Conservation (phyloP, 2,113 vertebrate genomes). For the Semnornis frantzii region DNA sequence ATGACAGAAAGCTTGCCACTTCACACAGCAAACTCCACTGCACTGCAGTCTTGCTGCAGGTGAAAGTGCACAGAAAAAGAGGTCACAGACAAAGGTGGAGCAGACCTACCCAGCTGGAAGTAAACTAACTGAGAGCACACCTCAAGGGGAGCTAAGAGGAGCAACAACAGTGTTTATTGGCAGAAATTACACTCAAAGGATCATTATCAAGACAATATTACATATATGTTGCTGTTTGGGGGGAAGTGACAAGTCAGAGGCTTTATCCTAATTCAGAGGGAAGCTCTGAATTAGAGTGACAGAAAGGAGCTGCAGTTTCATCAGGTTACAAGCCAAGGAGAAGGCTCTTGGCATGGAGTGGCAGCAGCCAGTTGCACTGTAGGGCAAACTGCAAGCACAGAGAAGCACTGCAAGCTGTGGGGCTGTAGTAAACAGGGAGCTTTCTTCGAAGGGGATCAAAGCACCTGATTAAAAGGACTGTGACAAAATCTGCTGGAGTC, state of each 20-base stretch:
- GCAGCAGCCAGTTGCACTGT: background rate
- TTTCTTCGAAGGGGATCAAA: background rate
- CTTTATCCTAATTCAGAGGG: background rate
- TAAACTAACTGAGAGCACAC: background rate
- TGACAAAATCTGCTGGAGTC: background rate
- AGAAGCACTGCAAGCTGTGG: background rate
- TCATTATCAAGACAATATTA: background rate
- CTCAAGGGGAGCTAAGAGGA: background rate
- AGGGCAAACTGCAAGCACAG: background rate
- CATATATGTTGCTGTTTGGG: background rate
- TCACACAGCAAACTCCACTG: background rate
- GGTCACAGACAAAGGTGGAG: background rate
- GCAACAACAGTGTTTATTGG: background rate
- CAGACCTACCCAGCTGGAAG: background rate
- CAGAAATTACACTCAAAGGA: background rate
- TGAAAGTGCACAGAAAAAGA: background rate
- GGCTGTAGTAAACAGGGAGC: background rate
- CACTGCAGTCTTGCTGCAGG: background rate
- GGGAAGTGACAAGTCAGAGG: background rate
- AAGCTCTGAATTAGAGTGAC: background rate
- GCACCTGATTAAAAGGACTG: background rate
- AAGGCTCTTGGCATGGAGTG: background rate
- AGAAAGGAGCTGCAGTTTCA: background rate
- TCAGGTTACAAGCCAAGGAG: background rate
- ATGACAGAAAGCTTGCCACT: background rate